A percentile compares a stretch with the other conserved stretches of the same genome.
Conservation (phyloP, 2,888 invertebrate species). For the Nephrocerus scutellatus region DNA sequence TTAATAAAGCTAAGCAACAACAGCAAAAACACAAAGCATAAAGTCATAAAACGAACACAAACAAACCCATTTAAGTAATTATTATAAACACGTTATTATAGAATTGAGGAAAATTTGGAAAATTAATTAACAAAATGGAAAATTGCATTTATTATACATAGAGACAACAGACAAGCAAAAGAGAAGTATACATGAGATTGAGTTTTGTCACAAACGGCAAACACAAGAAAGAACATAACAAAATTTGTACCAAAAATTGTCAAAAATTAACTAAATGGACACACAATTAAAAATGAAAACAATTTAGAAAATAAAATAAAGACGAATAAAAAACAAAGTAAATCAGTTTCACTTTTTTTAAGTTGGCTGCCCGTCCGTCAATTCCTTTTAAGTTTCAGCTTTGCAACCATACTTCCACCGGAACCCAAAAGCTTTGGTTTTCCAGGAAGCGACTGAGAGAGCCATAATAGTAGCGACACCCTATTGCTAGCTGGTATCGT, state of each 20-base stretch:
- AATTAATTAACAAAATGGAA: slow-evolving; percentile 13
- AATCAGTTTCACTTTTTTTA: too few relatives aligned
- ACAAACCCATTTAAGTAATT: slow-evolving; percentile 2
- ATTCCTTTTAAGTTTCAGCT: too few relatives aligned
- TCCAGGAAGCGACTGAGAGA: too few relatives aligned
- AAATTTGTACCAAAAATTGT: slow-evolving; percentile 30
- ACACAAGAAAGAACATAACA: slow-evolving; percentile 7
- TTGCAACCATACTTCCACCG: too few relatives aligned
- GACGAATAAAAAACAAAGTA: slow-evolving; percentile 5
- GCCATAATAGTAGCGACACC: too few relatives aligned
- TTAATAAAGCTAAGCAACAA: not conserved
- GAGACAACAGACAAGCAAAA: slow-evolving; percentile 20
- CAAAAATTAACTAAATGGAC: slow-evolving; percentile 11
- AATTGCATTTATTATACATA: slow-evolving; percentile 22
- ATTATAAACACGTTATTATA: not conserved
- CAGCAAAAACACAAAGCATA: not conserved
- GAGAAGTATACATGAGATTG: slow-evolving; percentile 15
- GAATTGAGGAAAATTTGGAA: not conserved
- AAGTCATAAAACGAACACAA: not conserved
- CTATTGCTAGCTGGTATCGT: too few relatives aligned
- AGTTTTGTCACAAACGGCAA: slow-evolving; percentile 8
- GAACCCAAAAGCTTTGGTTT: too few relatives aligned
- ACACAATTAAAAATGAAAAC: slow-evolving; percentile 17
- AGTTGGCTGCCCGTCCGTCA: too few relatives aligned
- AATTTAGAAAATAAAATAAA: slow-evolving; percentile 18